Percentiles rank a stretch among this genome's conserved stretches.
These are phyloP conservation scores for Limanda limanda DNA, from an alignment of 2,113 vertebrate species.

Conservation along the genomic window DNA sequence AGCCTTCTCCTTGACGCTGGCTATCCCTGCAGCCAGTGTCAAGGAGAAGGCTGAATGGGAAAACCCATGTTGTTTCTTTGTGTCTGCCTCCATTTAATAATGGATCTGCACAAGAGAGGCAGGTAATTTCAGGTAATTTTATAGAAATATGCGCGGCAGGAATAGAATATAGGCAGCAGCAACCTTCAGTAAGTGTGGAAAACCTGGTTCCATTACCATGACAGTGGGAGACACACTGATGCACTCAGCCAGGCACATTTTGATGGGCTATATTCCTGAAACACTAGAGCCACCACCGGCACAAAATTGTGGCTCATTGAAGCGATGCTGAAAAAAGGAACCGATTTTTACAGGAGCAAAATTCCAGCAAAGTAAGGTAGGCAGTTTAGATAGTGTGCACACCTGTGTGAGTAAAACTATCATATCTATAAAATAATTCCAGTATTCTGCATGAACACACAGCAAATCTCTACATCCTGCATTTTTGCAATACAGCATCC, in stretches of 20 bases:
- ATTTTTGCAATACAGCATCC: conserved; percentile 27
- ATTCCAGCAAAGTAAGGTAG: background rate
- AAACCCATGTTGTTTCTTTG: conserved; percentile 10
- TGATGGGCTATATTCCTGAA: conserved; percentile 60
- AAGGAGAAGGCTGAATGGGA: conserved; percentile 3
- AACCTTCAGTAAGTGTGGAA: conserved; percentile 28
- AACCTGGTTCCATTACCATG: conserved; percentile 25
- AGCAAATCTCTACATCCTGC: conserved; percentile 29
- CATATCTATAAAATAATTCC: background rate
- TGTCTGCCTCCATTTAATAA: background rate
- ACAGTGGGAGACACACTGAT: conserved; percentile 64
- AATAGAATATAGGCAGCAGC: conserved; percentile 10
- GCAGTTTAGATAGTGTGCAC: conserved; percentile 48
- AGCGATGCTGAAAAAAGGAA: conserved; percentile 68
- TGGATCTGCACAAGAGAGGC: conserved; percentile 31
- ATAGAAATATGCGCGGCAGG: no score
- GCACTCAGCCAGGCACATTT: conserved; percentile 62
- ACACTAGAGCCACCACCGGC: conserved; percentile 63
- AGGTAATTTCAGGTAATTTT: no score
- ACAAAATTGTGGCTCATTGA: conserved; percentile 78
- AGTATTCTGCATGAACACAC: conserved; percentile 17
- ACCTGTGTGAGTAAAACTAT: conserved; percentile 31
- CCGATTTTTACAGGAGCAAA: conserved; percentile 69
- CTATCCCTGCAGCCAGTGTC: conserved; percentile 28
- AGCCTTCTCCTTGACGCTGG: conserved; percentile 42